phyloP scores from a whole-genome alignment of 64 coral and sea anemone genomes.

The Orbicella faveolata region DNA sequence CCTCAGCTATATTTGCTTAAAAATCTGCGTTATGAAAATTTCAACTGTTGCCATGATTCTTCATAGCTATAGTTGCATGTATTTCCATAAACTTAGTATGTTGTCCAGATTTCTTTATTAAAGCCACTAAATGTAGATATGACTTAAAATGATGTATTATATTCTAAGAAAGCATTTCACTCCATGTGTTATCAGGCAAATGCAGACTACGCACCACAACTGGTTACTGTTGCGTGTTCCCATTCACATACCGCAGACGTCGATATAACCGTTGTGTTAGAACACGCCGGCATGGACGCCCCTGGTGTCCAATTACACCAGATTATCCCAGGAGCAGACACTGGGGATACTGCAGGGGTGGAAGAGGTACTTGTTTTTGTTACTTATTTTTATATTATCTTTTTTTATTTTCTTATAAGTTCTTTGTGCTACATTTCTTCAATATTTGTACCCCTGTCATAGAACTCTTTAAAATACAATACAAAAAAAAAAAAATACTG shows the following conservation, averaged over 20 bases:
- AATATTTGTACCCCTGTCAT: no score
- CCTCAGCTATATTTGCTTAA: no score
- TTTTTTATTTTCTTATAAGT: neutral
- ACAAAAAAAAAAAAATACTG: no score
- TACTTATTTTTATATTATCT: neutral
- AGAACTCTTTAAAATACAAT: no score
- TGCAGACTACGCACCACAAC: conserved; percentile 3
- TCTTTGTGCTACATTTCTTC: no score
- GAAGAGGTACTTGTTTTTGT: neutral
- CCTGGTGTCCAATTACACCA: conserved; percentile 50
- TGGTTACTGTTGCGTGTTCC: conserved; percentile 47
- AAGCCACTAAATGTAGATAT: no score
- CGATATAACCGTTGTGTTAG: conserved; percentile 34
- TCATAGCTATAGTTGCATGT: no score
- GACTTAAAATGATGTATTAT: no score
- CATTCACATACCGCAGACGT: conserved; percentile 32
- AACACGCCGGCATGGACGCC: neutral
- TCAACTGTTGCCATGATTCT: no score
- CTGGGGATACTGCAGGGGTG: conserved; percentile 54
- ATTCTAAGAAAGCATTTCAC: neutral
- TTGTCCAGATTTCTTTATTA: no score
- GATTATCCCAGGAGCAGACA: conserved; percentile 23
- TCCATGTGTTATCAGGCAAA: neutral
- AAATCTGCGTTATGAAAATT: no score
- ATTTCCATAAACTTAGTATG: no score